These are phyloP conservation scores for Rutpela maculata DNA, from an alignment of 2,888 invertebrate species.

Conservation along the genomic window DNA sequence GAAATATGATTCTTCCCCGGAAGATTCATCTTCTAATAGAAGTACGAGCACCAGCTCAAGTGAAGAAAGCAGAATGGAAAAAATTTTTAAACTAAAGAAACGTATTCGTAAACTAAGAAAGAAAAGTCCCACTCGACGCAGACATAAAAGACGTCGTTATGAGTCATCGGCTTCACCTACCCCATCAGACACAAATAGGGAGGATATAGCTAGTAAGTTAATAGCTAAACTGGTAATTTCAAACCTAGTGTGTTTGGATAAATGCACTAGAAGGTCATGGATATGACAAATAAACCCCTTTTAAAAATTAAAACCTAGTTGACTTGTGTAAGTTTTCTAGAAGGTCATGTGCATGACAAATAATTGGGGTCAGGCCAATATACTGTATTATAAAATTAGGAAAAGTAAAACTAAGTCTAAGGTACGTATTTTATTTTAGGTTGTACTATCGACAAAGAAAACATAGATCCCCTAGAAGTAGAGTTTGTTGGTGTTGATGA, in stretches of 20 bases:
- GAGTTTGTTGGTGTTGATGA: conserved; percentile 11
- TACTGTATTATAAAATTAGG: neutral
- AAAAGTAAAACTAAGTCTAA: neutral
- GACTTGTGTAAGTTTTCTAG: conserved; percentile 15
- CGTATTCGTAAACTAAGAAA: no score
- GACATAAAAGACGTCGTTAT: no score
- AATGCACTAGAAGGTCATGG: conserved; percentile 19
- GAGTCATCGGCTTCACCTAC: no score
- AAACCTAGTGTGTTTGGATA: neutral
- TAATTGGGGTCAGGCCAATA: no score
- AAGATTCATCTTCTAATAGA: neutral
- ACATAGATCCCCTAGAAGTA: no score
- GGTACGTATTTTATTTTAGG: no score
- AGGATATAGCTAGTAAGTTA: neutral
- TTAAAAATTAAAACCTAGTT: neutral
- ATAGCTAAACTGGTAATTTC: neutral
- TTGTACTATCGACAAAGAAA: no score
- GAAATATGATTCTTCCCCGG: neutral
- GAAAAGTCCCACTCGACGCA: no score
- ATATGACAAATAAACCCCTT: neutral
- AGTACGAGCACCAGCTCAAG: conserved; percentile 1
- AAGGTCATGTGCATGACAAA: no score
- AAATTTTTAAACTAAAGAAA: conserved; percentile 9
- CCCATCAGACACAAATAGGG: no score
- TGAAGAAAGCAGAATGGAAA: neutral